Evolutionary conservation across 2,797 vertebrate genomes (phyloP).

Genomic region (Phrynocephalus vlangalii): DNA sequence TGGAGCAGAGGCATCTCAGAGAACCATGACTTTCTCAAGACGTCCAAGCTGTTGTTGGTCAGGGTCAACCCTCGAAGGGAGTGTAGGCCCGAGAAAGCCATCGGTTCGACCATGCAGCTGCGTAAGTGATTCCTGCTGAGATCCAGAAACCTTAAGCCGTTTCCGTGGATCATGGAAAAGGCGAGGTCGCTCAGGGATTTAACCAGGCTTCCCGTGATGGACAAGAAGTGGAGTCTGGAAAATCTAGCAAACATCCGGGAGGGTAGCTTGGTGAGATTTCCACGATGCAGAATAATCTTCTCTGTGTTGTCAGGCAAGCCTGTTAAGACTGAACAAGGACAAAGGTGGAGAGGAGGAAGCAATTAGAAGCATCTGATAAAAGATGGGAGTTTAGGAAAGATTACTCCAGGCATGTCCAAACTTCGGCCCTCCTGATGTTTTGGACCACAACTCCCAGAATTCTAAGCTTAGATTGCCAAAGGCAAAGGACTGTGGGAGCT

Average conservation of each 20-base stretch:
- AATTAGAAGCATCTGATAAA: not conserved
- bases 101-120: slow-evolving; percentile 33
- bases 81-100: slow-evolving; percentile 28
- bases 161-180: not conserved
- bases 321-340: slow-evolving; percentile 30
- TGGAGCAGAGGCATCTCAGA: slow-evolving; percentile 15
- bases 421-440: too few relatives aligned
- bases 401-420: not conserved
- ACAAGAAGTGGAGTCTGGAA: slow-evolving; percentile 37
- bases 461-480: too few relatives aligned
- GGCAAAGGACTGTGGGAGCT: too few relatives aligned
- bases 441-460: too few relatives aligned
- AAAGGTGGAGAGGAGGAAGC: not conserved
- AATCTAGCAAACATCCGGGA: slow-evolving; percentile 43
- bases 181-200: not conserved
- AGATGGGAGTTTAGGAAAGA: not conserved
- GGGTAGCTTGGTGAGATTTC: slow-evolving; percentile 26
- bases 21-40: slow-evolving; percentile 39
- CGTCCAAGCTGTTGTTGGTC: slow-evolving; percentile 36
- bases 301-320: slow-evolving; percentile 17
- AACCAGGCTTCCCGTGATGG: slow-evolving; percentile 21
- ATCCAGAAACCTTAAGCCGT: slow-evolving; percentile 26
- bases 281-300: slow-evolving; percentile 39
- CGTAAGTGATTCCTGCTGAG: slow-evolving; percentile 40
- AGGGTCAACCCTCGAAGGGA: slow-evolving; percentile 37